A percentile compares a stretch with the other conserved stretches of the same genome.
These are phyloP conservation scores for Malurus cyaneus DNA, from an alignment of 2,113 vertebrate genomes.

Conservation along the genomic window DNA sequence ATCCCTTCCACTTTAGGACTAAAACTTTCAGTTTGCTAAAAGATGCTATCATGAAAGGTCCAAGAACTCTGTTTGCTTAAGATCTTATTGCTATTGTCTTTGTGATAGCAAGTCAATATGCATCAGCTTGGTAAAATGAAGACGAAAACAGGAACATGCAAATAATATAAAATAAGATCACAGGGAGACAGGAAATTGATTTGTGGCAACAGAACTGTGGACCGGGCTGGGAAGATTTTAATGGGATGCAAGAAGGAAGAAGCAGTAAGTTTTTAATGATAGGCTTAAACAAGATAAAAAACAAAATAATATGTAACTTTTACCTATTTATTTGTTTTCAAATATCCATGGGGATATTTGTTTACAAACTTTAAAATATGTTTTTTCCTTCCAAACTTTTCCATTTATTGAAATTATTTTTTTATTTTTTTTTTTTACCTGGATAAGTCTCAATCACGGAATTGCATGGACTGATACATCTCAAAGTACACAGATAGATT, in stretches of 20 bases:
- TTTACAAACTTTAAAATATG: background rate
- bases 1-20: background rate
- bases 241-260: background rate
- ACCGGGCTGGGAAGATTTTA: conserved; percentile 41
- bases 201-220: conserved; percentile 9
- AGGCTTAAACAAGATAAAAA: background rate
- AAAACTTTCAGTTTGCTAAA: background rate
- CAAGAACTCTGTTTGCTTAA: conserved; percentile 51
- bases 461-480: background rate
- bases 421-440: background rate
- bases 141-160: conserved; percentile 57
- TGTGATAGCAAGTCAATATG: conserved; percentile 52
- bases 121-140: conserved; percentile 51
- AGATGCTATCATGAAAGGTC: background rate
- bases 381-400: background rate
- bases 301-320: background rate
- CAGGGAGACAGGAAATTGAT: conserved; percentile 1
- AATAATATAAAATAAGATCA: conserved; percentile 58
- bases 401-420: background rate
- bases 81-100: conserved; percentile 52
- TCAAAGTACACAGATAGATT: too few relatives aligned
- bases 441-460: background rate
- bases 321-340: background rate
- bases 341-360: background rate
- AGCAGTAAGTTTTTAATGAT: background rate